Evolutionary conservation across 2,888 invertebrate genomes (phyloP).

Genomic region (Amphiduros pacificus): DNA sequence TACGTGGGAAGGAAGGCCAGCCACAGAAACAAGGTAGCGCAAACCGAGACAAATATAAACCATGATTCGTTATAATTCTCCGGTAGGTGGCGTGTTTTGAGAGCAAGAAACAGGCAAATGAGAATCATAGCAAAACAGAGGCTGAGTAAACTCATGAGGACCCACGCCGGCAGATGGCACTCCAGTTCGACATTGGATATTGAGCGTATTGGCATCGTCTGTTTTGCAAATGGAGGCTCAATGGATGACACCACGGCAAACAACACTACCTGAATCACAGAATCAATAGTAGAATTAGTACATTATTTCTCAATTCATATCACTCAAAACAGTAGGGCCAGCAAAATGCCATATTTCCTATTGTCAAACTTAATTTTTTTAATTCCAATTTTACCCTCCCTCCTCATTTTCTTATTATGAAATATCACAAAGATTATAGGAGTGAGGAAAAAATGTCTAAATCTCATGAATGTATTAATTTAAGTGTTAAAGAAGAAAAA

Average conservation of each 20-base stretch:
- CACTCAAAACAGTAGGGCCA: no score
- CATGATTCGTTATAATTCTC: background rate
- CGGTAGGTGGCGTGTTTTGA: background rate
- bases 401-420: no score
- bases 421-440: no score
- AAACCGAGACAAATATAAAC: background rate
- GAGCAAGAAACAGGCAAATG: background rate
- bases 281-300: no score
- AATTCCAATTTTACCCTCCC: no score
- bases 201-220: background rate
- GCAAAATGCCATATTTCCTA: no score
- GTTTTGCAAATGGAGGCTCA: background rate
- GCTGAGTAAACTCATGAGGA: background rate
- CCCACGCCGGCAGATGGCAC: background rate
- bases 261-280: background rate
- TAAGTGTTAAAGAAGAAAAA: no score
- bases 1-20: background rate
- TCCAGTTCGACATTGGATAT: background rate
- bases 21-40: background rate
- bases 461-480: no score
- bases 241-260: background rate
- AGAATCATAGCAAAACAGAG: background rate
- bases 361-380: no score
- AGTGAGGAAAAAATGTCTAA: no score
- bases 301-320: no score